A percentile compares a stretch with the other conserved stretches of the same genome.
Conservation (phyloP, 2,888 invertebrate genomes). For the Melanchra persicariae region DNA sequence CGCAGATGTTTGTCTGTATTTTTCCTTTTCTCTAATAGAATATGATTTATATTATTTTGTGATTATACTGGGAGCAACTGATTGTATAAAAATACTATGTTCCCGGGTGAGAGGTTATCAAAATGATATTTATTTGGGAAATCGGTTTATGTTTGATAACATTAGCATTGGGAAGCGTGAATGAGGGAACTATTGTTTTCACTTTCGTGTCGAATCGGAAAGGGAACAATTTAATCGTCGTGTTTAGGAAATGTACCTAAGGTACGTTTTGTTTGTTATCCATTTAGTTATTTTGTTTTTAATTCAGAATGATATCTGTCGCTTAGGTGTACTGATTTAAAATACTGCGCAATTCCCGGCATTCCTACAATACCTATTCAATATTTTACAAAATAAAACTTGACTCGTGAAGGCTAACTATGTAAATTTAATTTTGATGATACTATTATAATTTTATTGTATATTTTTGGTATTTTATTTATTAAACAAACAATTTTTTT, state of each 20-base stretch:
- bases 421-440: too few relatives aligned
- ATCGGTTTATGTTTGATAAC: conserved; percentile 25
- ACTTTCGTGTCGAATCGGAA: conserved; percentile 1
- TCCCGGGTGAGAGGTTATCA: conserved; percentile 28
- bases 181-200: conserved; percentile 17
- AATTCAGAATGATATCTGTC: neutral
- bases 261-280: neutral
- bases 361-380: neutral
- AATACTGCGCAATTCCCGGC: neutral
- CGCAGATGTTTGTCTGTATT: conserved; percentile 57
- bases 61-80: conserved; percentile 39
- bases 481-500: too few relatives aligned
- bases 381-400: too few relatives aligned
- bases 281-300: neutral
- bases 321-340: neutral
- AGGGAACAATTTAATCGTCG: conserved; percentile 6
- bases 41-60: conserved; percentile 50
- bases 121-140: conserved; percentile 28
- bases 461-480: too few relatives aligned
- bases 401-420: too few relatives aligned
- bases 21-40: conserved; percentile 46
- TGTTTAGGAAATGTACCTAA: neutral
- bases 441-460: too few relatives aligned
- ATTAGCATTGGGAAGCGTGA: conserved; percentile 5
- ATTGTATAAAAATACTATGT: conserved; percentile 42